Base-by-base conservation (phyloP, 30 jellyfish, hydroid and myxozoan species). In the Cassiopea xamachana region DNA sequence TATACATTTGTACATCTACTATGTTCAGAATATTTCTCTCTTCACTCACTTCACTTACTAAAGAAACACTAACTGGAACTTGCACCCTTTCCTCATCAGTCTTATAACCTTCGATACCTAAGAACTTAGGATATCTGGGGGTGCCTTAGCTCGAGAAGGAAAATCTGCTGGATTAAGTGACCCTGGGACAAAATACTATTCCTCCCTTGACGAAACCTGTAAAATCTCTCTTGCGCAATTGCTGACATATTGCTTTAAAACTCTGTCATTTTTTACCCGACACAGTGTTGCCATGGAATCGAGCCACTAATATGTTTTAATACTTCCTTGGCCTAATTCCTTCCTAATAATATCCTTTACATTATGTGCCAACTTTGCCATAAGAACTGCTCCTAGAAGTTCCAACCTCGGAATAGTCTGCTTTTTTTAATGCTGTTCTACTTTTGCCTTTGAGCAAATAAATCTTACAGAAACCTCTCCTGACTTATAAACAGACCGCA, bases 401-500 rank as follows among this genome's bases (percentile, higher is more conserved):
- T 92, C 98, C 16, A 92, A 69, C 7, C 98, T 44, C 12, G 98
- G 93, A 7, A 86, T 87, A 58, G 77, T 69, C 55, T 86, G 89
- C 55, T 48, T 46, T 75, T 87, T 86, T 46, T 86, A 16, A 27
- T 27, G 39, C 7, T 89, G 98, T 18, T 97, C 90, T 3, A 93
- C 98, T 61, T 83, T 93, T 15, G 97, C 73, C 72, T 93, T 93
- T 17, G 98, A 89, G 7, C 93, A 85, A 12, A 89, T 48, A 43
- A 93, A 88, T 2, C 47, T 46, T 15, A 79, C 76, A 3, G 48
- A 46, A 8, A 93, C 93, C 47, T 90, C 90, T 46, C 92, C 97
- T 45, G 92, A 45, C 15, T 81, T 85, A 69, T 87, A 79, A 8
- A 64, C 85, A 7, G 77, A 72, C 1, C 97, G 75, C 49, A 93